A percentile compares a stretch with the other conserved stretches of the same genome.
Conservation (phyloP, 2,113 vertebrate species). For the Albula goreensis region DNA sequence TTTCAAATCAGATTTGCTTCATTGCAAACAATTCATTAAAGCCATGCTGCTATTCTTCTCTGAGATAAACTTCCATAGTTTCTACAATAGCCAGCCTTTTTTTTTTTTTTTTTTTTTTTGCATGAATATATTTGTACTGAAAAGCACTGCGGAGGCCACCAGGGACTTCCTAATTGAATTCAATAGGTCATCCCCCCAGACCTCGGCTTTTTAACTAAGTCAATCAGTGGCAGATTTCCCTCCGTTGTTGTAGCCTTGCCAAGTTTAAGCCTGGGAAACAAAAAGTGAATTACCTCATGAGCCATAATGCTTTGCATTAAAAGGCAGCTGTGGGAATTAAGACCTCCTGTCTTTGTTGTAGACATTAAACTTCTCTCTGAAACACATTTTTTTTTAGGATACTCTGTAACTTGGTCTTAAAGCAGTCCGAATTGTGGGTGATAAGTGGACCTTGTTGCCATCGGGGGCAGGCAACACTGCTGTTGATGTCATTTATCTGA, state of each 20-base stretch:
- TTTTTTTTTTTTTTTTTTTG: not conserved
- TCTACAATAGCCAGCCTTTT: not conserved
- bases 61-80: not conserved
- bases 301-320: slow-evolving; percentile 8
- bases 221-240: slow-evolving; percentile 4
- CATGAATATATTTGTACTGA: not conserved
- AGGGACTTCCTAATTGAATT: slow-evolving; percentile 7
- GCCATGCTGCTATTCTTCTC: not conserved
- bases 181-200: slow-evolving; percentile 5
- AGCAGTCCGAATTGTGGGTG: not conserved
- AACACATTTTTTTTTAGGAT: not conserved
- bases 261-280: slow-evolving; percentile 13
- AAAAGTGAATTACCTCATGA: not conserved
- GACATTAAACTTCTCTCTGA: slow-evolving; percentile 9
- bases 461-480: too few species aligned
- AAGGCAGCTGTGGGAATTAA: not conserved
- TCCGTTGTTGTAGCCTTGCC: not conserved
- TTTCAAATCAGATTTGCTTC: not conserved
- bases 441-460: not conserved
- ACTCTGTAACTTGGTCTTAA: not conserved
- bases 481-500: not conserved
- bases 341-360: slow-evolving; percentile 5
- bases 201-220: not conserved
- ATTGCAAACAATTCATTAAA: not conserved
- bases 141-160: not conserved